phyloP scores from a whole-genome alignment of 2,797 vertebrate genomes.

The Rhinichthys osculus region DNA sequence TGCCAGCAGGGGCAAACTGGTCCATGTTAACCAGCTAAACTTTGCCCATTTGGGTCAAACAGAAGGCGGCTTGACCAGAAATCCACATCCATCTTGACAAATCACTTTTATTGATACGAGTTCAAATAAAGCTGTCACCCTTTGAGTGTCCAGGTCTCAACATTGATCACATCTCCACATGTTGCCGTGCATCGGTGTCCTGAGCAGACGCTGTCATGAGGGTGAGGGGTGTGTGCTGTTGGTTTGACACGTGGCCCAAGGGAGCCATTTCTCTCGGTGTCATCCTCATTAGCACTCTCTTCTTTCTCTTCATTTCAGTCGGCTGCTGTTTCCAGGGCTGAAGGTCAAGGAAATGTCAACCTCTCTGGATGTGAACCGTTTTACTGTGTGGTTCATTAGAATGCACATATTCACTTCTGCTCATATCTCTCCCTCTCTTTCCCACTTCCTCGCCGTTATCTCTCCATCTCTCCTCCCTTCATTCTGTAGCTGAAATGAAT shows the following conservation, averaged over 20 bases:
- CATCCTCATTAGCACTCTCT: constrained; percentile 66
- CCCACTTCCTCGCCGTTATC: neutral
- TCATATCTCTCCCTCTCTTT: constrained; percentile 52
- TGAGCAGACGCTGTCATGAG: constrained; percentile 25
- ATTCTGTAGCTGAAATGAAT: constrained; percentile 55
- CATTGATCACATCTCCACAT: constrained; percentile 18
- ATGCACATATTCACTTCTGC: constrained; percentile 57
- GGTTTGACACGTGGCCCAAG: constrained; percentile 45
- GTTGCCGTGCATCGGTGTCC: constrained; percentile 26
- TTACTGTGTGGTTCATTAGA: constrained; percentile 57
- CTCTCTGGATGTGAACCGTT: constrained; percentile 55
- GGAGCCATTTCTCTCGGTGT: constrained; percentile 56
- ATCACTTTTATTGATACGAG: constrained; percentile 10
- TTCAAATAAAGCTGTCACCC: neutral
- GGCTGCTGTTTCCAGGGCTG: constrained; percentile 60
- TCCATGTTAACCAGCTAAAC: neutral
- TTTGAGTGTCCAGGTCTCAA: neutral
- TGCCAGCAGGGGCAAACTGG: neutral
- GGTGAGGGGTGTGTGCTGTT: constrained; percentile 5
- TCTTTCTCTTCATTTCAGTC: constrained; percentile 57
- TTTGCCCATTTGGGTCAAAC: neutral
- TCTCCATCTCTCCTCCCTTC: constrained; percentile 30
- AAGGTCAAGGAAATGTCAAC: constrained; percentile 67
- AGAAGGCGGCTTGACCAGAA: no score
- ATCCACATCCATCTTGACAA: neutral